Percentiles rank a stretch among this genome's conserved stretches.
These are phyloP conservation scores for Zaprionus kolodkinae DNA, from an alignment of 1,140 invertebrate genomes.

Conservation along the genomic window DNA sequence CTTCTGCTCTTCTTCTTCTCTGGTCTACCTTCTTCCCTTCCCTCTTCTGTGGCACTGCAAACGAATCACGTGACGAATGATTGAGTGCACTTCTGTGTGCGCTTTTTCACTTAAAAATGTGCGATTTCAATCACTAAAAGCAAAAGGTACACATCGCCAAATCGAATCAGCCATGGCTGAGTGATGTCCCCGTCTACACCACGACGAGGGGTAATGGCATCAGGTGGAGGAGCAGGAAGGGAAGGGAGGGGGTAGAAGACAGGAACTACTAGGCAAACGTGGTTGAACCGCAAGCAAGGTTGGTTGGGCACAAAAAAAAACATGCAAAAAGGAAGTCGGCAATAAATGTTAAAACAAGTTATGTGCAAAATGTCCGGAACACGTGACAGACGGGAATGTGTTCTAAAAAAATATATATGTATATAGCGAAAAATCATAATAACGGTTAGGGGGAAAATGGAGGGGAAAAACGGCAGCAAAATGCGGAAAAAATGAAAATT, in stretches of 20 bases:
- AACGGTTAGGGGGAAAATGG: neutral
- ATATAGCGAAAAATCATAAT: neutral
- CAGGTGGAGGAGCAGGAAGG: neutral
- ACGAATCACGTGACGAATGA: conserved; percentile 77
- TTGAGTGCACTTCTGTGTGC: conserved; percentile 79
- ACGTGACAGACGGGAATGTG: conserved; percentile 59
- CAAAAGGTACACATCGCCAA: conserved; percentile 73
- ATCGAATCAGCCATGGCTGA: conserved; percentile 62
- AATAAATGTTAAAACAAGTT: conserved; percentile 80
- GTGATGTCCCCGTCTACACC: conserved; percentile 31
- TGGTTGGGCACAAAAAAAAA: conserved; percentile 26
- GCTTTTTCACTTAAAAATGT: conserved; percentile 81
- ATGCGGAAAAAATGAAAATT: conserved; percentile 18
- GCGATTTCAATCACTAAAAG: conserved; percentile 83
- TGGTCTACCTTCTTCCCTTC: neutral
- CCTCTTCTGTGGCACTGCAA: neutral
- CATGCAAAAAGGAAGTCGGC: conserved; percentile 67
- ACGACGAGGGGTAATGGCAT: neutral
- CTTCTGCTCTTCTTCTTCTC: neutral
- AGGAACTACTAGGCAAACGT: conserved; percentile 5
- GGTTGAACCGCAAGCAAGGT: conserved; percentile 48
- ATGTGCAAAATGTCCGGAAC: conserved; percentile 74
- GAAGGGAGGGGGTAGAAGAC: neutral
- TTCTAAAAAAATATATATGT: conserved; percentile 18
- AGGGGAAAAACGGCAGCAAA: neutral